Conservation (phyloP, 2,797 vertebrate species). For the Mus spretus region DNA sequence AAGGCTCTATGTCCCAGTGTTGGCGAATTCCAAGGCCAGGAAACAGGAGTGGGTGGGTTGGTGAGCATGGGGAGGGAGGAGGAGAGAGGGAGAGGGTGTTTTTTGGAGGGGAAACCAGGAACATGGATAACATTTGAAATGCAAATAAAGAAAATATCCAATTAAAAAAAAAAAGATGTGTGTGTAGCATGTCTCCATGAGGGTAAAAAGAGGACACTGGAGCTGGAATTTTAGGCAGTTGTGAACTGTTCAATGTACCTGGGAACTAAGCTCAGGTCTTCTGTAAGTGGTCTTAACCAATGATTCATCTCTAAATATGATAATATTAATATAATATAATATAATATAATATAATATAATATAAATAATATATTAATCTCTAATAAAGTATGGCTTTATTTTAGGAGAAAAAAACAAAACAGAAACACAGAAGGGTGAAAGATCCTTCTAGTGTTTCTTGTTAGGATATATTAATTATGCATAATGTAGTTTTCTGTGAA, state of each 20-base stretch:
- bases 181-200: not conserved
- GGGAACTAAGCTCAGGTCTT: not conserved
- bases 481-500: not conserved
- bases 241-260: not conserved
- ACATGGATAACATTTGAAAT: too few species aligned
- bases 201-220: not conserved
- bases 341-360: too few species aligned
- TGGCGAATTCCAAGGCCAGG: too few species aligned
- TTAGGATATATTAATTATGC: not conserved
- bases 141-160: too few species aligned
- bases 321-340: too few species aligned
- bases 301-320: not conserved
- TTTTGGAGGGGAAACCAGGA: too few species aligned
- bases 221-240: not conserved
- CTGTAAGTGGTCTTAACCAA: not conserved
- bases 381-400: not conserved
- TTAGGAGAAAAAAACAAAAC: not conserved
- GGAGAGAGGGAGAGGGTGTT: too few species aligned
- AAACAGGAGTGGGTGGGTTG: too few species aligned
- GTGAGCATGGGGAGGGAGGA: too few species aligned
- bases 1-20: too few species aligned
- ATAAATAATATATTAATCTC: too few species aligned
- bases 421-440: not conserved
- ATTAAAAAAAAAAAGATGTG: not conserved
- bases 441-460: not conserved